phyloP scores from a whole-genome alignment of 2,888 invertebrate species.

The Rhaphigaster nebulosa region DNA sequence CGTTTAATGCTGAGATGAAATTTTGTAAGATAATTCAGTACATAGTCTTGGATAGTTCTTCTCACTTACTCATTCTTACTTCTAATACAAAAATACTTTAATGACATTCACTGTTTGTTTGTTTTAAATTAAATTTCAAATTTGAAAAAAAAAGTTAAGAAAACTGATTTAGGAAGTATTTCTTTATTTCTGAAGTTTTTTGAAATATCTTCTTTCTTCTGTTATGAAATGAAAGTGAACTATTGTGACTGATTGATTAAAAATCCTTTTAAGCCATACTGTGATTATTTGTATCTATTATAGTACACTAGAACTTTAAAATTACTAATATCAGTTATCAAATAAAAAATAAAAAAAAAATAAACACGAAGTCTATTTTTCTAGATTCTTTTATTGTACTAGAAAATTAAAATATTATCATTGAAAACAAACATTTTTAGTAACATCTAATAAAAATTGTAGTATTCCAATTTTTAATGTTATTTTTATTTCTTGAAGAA shows the following conservation, averaged over 20 bases:
- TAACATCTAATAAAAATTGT: background rate
- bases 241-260: background rate
- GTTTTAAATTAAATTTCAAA: background rate
- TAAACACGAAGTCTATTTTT: background rate
- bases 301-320: background rate
- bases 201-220: background rate
- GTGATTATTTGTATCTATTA: background rate
- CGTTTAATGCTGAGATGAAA: background rate
- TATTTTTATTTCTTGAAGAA: constrained; percentile 27
- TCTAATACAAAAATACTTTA: background rate
- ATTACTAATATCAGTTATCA: background rate
- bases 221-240: background rate
- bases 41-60: background rate
- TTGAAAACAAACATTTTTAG: background rate
- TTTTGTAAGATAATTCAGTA: background rate
- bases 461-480: background rate
- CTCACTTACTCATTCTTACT: background rate
- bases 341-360: background rate
- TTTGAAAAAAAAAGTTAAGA: background rate
- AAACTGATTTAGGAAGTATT: background rate
- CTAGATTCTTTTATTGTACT: background rate
- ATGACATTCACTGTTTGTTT: no score
- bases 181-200: background rate
- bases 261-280: background rate
- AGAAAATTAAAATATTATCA: background rate